Evolutionary conservation across 1,140 invertebrate species (phyloP).

Genomic region (Drosophila tani): DNA sequence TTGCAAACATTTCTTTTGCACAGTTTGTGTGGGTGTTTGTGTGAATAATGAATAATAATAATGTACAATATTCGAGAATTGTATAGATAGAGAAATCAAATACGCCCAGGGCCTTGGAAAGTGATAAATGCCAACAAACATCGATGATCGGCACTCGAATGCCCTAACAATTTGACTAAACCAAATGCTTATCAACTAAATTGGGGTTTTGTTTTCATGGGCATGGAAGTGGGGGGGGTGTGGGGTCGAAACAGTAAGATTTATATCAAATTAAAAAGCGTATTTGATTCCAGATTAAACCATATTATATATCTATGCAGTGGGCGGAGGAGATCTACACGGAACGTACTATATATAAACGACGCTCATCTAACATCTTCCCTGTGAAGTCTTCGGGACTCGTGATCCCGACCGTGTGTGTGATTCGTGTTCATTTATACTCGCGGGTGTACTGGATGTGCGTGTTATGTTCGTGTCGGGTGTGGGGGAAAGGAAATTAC

Average conservation of each 20-base stretch:
- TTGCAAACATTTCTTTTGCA: slow-evolving; percentile 56
- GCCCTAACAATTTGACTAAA: slow-evolving; percentile 65
- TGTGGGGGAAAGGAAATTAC: slow-evolving; percentile 61
- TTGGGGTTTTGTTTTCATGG: slow-evolving; percentile 14
- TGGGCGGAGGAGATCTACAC: slow-evolving; percentile 78
- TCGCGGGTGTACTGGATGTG: slow-evolving; percentile 29
- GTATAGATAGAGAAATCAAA: slow-evolving; percentile 68
- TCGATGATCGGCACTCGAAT: slow-evolving; percentile 54
- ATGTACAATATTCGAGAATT: slow-evolving; percentile 58
- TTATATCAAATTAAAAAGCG: slow-evolving; percentile 70
- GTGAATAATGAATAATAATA: slow-evolving; percentile 22
- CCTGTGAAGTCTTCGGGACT: slow-evolving; percentile 19
- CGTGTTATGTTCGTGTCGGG: slow-evolving; percentile 38
- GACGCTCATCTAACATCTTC: slow-evolving; percentile 41
- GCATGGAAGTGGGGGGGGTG: background rate
- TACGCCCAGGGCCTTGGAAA: slow-evolving; percentile 62
- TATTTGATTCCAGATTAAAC: slow-evolving; percentile 81
- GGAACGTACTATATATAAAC: slow-evolving; percentile 45
- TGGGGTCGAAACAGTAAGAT: slow-evolving; percentile 24
- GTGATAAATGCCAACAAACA: slow-evolving; percentile 68
- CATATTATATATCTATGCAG: slow-evolving; percentile 75
- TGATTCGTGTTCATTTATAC: slow-evolving; percentile 12
- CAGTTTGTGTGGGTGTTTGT: slow-evolving; percentile 9
- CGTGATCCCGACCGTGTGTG: slow-evolving; percentile 13
- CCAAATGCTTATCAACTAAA: slow-evolving; percentile 59